Evolutionary conservation across 2,113 vertebrate genomes (phyloP).

Genomic region (Steatornis caripensis): DNA sequence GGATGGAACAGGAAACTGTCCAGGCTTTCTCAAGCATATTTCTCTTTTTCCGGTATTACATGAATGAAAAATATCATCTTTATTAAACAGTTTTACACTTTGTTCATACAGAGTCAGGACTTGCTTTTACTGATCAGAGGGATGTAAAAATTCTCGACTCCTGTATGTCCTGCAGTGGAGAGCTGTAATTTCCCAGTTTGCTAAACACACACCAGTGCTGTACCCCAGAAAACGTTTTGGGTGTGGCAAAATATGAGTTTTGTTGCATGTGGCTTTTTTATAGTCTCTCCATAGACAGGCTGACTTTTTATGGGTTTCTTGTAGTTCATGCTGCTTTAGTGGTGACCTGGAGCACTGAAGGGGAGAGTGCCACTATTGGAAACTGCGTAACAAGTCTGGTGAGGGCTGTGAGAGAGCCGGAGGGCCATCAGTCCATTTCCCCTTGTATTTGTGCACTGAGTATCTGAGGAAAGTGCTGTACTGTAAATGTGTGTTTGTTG

Average conservation of each 20-base stretch:
- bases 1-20: neutral
- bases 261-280: neutral
- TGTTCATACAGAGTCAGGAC: neutral
- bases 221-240: neutral
- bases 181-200: neutral
- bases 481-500: neutral
- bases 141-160: neutral
- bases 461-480: neutral
- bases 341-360: neutral
- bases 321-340: neutral
- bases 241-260: neutral
- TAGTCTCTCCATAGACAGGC: neutral
- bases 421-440: slow-evolving; percentile 36
- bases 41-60: neutral
- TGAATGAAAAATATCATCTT: neutral
- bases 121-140: neutral
- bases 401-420: neutral
- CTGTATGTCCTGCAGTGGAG: neutral
- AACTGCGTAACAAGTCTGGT: neutral
- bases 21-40: neutral
- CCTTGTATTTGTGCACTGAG: neutral
- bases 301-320: slow-evolving; percentile 11
- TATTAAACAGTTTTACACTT: neutral
- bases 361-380: neutral
- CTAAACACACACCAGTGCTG: neutral